Base-by-base conservation (phyloP, 2,797 vertebrate species). In the Cuculus canorus region DNA sequence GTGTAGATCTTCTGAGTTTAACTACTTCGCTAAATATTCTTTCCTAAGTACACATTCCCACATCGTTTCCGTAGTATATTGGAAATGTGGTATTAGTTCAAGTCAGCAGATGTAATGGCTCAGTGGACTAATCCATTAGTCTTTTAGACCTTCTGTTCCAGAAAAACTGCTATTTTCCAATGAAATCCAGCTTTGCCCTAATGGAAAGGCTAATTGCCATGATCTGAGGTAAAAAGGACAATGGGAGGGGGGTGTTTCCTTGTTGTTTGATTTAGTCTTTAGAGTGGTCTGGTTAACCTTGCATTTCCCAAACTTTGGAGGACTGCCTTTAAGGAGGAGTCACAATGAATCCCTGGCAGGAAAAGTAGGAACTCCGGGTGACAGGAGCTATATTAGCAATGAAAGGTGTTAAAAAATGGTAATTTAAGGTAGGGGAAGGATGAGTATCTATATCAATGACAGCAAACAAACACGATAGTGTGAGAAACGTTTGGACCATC, bases 41-140 rank as follows among this genome's bases (percentile, higher is more conserved):
- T 48, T 39, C 76, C 61, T 76, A 14, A 56, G 13, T 25, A 0
- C 4, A 1, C 11, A 0, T 80, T 82, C 56, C 71, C 57, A 2
- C 43, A 1, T 30, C 2, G 0, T 54, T 86, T 50, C 82, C 3
- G 5, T 27, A 37, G 72, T 19, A 0, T 2, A 1, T 13, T 84
- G 71, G 56, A 18, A 27, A 41, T 3, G 37, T 18, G 71, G 17
- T 37, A 0, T 63, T 32, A 7, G 56, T 39, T 39, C 7, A 2
- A 54, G 65, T 27, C 72, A 57, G 82, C 86, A 93, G 83, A 5
- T 68, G 79, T 7, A 13, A 9, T 3, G 37, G 69, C 65, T 92
- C 65, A 75, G 71, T 3, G 1, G 4, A 2, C 25, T 89, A 61
- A 89, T 53, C 86, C 54, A 4, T 63, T 9, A 8, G 78, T 39